Evolutionary conservation across 2,888 invertebrate species (phyloP).

Genomic region (Petrophora chlorosata): DNA sequence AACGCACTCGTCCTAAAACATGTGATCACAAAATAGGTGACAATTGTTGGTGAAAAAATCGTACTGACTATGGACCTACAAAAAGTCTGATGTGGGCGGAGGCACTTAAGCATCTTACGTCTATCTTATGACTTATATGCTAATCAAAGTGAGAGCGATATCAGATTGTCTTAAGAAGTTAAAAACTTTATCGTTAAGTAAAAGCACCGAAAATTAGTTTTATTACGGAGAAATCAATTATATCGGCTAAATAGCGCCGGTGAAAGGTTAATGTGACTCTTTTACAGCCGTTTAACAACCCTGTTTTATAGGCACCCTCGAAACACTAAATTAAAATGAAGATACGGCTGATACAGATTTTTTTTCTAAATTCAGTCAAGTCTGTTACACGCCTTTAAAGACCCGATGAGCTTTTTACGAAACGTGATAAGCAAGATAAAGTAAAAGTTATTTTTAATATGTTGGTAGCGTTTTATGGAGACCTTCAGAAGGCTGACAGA

Average conservation of each 20-base stretch:
- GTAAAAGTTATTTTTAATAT: no score
- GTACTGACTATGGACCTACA: no score
- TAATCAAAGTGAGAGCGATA: no score
- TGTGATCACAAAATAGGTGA: no score
- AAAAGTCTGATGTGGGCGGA: no score
- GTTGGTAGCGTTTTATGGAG: background rate
- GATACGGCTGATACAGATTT: constrained; percentile 45
- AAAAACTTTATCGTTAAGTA: constrained; percentile 7
- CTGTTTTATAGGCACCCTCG: constrained; percentile 62
- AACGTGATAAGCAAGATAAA: background rate
- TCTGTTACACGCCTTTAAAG: background rate
- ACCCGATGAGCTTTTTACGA: background rate
- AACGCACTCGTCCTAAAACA: no score
- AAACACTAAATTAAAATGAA: constrained; percentile 70
- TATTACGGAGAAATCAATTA: constrained; percentile 64
- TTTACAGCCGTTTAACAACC: constrained; percentile 69
- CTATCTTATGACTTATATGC: no score
- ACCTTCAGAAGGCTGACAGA: constrained; percentile 1
- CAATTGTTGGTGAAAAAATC: no score
- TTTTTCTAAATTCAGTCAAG: constrained; percentile 2
- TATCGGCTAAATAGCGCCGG: constrained; percentile 59
- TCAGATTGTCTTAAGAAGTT: no score
- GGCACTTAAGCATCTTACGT: no score
- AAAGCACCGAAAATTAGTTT: constrained; percentile 45
- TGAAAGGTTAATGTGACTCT: constrained; percentile 72